phyloP scores from a whole-genome alignment of 2,113 vertebrate species.

The Centropristis striata region DNA sequence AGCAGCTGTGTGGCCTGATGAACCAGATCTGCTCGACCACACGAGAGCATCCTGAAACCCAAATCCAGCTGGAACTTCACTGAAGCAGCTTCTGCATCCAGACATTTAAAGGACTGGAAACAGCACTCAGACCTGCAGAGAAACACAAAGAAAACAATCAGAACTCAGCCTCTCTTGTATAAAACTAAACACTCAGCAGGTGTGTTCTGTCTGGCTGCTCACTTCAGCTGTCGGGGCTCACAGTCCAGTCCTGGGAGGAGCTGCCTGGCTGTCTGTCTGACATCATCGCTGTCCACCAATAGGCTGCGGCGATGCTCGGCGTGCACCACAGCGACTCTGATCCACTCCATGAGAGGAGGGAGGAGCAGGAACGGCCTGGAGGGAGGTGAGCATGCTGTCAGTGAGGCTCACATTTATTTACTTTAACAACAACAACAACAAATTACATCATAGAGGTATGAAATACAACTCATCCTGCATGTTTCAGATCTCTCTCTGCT shows the following conservation, averaged over 20 bases:
- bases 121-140: slow-evolving; percentile 89
- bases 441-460: background rate
- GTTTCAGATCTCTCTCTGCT: too few relatives aligned
- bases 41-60: slow-evolving; percentile 95
- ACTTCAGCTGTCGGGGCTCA: slow-evolving; percentile 94
- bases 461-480: too few relatives aligned
- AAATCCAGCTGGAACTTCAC: slow-evolving; percentile 92
- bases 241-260: slow-evolving; percentile 95
- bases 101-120: slow-evolving; percentile 90
- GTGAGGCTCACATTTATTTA: background rate
- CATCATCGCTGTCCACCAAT: slow-evolving; percentile 94
- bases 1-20: slow-evolving; percentile 89
- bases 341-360: slow-evolving; percentile 96
- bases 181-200: background rate
- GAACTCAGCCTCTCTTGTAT: background rate
- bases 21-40: slow-evolving; percentile 93
- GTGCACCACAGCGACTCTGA: slow-evolving; percentile 92
- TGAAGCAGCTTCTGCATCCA: slow-evolving; percentile 90
- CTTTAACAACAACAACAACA: background rate
- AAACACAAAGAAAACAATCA: accelerated
- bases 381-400: background rate
- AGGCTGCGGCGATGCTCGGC: slow-evolving; percentile 93
- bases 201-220: slow-evolving; percentile 27
- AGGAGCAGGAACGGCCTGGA: slow-evolving; percentile 92
- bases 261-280: slow-evolving; percentile 91